Percentiles rank a stretch among this genome's conserved stretches.
Evolutionary conservation across 2,113 vertebrate species (phyloP).

Genomic region (Burhinus oedicnemus): DNA sequence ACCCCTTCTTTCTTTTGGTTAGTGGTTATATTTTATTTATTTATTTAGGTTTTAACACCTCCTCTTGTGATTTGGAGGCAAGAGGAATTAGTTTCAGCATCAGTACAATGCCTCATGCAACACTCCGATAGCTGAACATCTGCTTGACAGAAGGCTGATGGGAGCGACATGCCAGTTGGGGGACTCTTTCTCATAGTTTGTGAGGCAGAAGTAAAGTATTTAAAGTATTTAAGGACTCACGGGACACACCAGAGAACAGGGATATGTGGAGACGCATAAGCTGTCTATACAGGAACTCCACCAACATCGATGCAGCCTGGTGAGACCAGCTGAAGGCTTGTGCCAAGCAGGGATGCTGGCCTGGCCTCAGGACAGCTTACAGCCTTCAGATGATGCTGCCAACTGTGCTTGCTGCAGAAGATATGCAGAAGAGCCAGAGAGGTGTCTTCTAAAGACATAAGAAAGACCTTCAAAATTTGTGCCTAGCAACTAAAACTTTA

Average conservation of each 20-base stretch:
- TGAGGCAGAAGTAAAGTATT: slow-evolving; percentile 15
- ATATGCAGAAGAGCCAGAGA: neutral
- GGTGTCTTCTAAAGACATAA: neutral
- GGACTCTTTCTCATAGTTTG: neutral
- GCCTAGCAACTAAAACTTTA: neutral
- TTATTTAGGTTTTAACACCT: slow-evolving; percentile 55
- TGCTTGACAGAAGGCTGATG: slow-evolving; percentile 50
- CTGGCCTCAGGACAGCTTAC: neutral
- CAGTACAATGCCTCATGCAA: neutral
- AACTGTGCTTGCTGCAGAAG: neutral
- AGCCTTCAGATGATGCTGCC: neutral
- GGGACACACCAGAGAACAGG: neutral
- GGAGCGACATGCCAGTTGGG: neutral
- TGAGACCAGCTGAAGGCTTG: neutral
- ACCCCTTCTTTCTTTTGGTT: neutral
- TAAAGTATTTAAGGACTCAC: neutral
- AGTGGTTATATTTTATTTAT: slow-evolving; percentile 21
- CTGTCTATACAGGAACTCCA: neutral
- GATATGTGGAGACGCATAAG: neutral
- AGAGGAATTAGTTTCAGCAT: neutral
- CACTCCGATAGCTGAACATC: slow-evolving; percentile 14
- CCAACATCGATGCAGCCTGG: neutral
- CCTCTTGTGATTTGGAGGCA: slow-evolving; percentile 5
- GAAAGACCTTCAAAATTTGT: neutral
- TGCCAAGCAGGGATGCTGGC: neutral